Conservation (phyloP, 2,113 vertebrate species). For the Aepyceros melampus region DNA sequence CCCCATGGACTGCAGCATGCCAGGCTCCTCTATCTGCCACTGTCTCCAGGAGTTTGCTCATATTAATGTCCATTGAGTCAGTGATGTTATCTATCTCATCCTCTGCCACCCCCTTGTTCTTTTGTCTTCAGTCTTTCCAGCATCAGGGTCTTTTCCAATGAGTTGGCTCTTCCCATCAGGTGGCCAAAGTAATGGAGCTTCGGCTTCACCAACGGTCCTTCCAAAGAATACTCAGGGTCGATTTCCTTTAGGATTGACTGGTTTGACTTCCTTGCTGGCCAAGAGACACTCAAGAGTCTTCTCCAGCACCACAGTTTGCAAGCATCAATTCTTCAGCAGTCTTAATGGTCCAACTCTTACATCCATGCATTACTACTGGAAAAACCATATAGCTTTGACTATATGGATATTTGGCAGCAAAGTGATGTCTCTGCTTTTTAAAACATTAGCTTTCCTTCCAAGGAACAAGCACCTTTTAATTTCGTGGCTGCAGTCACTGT, state of each 20-base stretch:
- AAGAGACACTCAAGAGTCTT: not conserved
- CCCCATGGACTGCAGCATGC: not conserved
- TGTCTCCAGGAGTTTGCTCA: not conserved
- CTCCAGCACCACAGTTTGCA: not conserved
- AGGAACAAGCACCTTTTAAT: not conserved
- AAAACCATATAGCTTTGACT: not conserved
- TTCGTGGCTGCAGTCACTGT: not conserved
- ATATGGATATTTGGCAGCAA: not conserved
- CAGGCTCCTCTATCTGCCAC: not conserved
- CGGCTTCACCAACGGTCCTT: not conserved
- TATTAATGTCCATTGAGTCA: not conserved
- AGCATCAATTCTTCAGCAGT: not conserved
- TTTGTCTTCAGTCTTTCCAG: not conserved
- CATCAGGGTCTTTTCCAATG: not conserved
- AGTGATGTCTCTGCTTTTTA: not conserved
- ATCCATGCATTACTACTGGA: not conserved
- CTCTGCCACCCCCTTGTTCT: not conserved
- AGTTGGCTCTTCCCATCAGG: not conserved
- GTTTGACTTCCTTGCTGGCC: not conserved
- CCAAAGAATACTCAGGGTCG: not conserved
- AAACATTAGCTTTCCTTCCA: not conserved
- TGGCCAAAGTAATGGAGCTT: not conserved
- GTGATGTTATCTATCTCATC: not conserved
- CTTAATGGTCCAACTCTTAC: not conserved
- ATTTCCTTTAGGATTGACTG: not conserved